Evolutionary conservation across 2,113 vertebrate genomes (phyloP).

Genomic region (Cichladusa arquata): DNA sequence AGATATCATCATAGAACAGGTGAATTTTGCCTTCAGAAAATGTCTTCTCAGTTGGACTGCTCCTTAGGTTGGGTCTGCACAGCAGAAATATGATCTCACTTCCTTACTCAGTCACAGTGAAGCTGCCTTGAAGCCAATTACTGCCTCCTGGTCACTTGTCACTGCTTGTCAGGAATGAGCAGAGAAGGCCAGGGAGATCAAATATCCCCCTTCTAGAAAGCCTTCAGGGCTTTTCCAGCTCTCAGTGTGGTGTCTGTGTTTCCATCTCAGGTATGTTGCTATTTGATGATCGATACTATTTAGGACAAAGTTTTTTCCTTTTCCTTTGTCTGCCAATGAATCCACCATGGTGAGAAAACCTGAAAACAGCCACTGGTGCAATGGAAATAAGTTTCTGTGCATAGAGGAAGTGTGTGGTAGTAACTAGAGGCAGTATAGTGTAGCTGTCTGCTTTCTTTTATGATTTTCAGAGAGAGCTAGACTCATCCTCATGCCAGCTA

Average conservation of each 20-base stretch:
- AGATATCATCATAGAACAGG: not conserved
- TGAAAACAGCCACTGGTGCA: not conserved
- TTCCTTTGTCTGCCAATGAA: not conserved
- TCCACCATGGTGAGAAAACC: not conserved
- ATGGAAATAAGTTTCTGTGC: not conserved
- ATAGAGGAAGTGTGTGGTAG: not conserved
- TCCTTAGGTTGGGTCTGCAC: not conserved
- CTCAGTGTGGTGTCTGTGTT: not conserved
- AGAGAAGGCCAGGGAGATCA: not conserved
- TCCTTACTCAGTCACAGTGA: not conserved
- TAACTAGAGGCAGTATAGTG: not conserved
- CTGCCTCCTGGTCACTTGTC: not conserved
- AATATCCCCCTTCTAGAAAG: fast-evolving
- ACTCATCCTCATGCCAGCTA: constrained; percentile 3
- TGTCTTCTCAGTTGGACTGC: not conserved
- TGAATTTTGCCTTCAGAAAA: not conserved
- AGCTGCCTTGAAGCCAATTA: not conserved
- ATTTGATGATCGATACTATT: not conserved
- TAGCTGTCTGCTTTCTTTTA: not conserved
- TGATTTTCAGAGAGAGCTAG: constrained; percentile 4
- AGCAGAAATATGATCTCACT: not conserved
- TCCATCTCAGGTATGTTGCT: not conserved
- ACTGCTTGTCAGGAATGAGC: not conserved
- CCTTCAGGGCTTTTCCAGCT: not conserved
- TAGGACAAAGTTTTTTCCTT: not conserved